These are phyloP conservation scores for Phalanger gymnotis DNA, from an alignment of 2,797 vertebrate genomes.

Conservation along the genomic window DNA sequence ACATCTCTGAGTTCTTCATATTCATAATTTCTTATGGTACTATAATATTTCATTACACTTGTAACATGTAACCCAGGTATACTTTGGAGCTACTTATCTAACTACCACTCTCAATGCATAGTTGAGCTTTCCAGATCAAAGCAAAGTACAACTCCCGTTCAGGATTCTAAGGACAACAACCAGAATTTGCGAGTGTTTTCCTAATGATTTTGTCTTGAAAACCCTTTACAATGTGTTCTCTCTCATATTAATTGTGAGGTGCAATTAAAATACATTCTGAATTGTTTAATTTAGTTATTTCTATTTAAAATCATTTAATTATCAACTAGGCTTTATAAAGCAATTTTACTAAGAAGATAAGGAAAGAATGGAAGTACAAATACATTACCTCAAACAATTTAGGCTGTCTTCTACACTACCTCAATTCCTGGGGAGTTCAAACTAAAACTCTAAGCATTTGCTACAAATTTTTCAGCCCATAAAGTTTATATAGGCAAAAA, in stretches of 20 bases:
- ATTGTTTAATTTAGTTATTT: too few relatives aligned
- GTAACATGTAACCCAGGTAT: not conserved
- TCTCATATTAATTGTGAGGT: not conserved
- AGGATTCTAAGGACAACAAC: not conserved
- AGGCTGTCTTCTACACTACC: not conserved
- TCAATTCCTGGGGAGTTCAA: not conserved
- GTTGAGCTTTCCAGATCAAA: not conserved
- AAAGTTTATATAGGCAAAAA: not conserved
- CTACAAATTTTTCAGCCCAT: not conserved
- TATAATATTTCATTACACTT: not conserved
- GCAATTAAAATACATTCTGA: not conserved
- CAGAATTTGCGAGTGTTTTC: not conserved
- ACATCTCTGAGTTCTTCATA: not conserved
- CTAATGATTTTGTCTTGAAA: not conserved
- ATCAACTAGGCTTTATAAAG: not conserved
- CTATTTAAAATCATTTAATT: too few relatives aligned
- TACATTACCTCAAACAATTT: not conserved
- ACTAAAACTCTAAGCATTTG: not conserved
- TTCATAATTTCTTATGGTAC: not conserved
- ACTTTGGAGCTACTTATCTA: not conserved
- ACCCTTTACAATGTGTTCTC: not conserved
- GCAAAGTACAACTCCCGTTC: not conserved
- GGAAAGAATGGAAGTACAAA: not conserved
- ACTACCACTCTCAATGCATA: not conserved
- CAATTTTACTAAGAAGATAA: not conserved